Conservation (phyloP, 37 sponge, comb jelly and placozoan species). For the Hexactinellida sp. region DNA sequence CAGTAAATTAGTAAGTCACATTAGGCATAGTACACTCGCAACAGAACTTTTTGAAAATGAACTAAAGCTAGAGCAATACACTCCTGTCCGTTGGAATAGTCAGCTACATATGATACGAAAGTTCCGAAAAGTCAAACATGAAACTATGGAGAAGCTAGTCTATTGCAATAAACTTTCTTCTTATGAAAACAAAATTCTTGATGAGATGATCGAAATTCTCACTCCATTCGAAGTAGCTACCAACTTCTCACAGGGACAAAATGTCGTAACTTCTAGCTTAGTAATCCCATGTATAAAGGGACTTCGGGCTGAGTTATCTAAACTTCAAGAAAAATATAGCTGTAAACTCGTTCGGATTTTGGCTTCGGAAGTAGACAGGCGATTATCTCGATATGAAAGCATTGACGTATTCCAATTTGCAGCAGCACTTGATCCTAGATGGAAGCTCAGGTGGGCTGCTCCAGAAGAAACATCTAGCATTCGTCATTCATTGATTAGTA, state of each 20-base stretch:
- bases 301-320: background rate
- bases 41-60: slow-evolving; percentile 8
- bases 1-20: background rate
- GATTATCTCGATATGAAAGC: slow-evolving; percentile 4
- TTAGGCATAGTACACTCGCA: slow-evolving; percentile 2
- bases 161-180: background rate
- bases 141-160: background rate
- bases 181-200: slow-evolving; percentile 16
- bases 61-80: background rate
- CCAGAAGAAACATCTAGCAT: background rate
- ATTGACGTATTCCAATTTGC: background rate
- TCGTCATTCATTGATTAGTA: background rate
- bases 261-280: slow-evolving; percentile 24
- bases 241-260: slow-evolving; percentile 18
- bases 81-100: slow-evolving; percentile 20
- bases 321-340: too few species aligned
- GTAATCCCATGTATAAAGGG: too few species aligned
- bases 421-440: slow-evolving; percentile 22
- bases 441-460: slow-evolving; percentile 17
- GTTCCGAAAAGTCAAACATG: background rate
- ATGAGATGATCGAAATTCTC: slow-evolving; percentile 22
- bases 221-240: slow-evolving; percentile 21
- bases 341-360: slow-evolving; percentile 1
- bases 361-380: background rate
- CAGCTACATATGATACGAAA: background rate